Base-by-base conservation (phyloP, 2,113 vertebrate species). In the Ictidomys tridecemlineatus region DNA sequence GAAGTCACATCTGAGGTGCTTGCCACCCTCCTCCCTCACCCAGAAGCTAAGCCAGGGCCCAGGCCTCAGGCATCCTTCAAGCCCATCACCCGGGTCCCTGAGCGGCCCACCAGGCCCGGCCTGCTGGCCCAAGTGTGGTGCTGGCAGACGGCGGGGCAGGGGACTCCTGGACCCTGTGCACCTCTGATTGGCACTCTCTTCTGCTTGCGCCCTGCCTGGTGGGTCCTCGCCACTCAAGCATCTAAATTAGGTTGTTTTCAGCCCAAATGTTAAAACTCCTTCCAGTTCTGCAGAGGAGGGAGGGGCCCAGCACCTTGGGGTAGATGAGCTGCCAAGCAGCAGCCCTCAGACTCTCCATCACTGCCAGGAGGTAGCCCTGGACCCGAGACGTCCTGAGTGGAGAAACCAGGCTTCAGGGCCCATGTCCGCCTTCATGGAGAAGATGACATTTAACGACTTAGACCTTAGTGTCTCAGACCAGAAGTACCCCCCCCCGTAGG, bases 241-340 rank as follows among this genome's bases (percentile, higher is more conserved):
- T 6, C 61, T 73, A 4, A 37, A 8, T 34, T 30, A 24, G 53
- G 13, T 34, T 3, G 18, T 28, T 63, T 82, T 51, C 30, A 34
- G 72, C 77, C 74, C 39, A 18, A 48, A 48, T 4, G 20, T 39
- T 32, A 11, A 45, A 9, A 34, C 58, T 65, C 72, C 58, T 84
- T 16, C 51, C 8, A 30, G 63, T n/a, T 48, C 22, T 1, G 2
- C 8, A 4, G 45, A 14, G 37, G n/a, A 9, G 32, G 24, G 22
- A 0, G 0, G 39, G 12, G 32, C 3, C 22, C 1, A 0, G 39
- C 28, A 4, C 0, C 61, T 18, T 2, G 2, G 32, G 4, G 37
- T 2, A 5, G 65, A 2, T 2, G 53, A 17, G 4, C 26, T 18
- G 51, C 45, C 7, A 18, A 17, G 17, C 13, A 1, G 0, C 16